Percentiles rank a stretch among this genome's conserved stretches.
These are phyloP conservation scores for Nemotelus pantherinus DNA, from an alignment of 2,888 invertebrate species.

Conservation along the genomic window DNA sequence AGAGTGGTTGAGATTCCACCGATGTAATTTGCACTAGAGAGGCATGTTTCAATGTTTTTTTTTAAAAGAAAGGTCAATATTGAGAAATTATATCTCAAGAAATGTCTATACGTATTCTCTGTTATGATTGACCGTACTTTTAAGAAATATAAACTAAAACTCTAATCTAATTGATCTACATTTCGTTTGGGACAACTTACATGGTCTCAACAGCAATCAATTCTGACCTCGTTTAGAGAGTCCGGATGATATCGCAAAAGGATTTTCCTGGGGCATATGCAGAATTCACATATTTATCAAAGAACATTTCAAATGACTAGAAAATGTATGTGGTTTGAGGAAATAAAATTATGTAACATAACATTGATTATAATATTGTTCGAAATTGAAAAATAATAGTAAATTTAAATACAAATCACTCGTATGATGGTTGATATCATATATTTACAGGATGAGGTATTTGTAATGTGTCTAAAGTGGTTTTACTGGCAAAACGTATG, in stretches of 20 bases:
- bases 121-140: too few relatives aligned
- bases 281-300: constrained; percentile 18
- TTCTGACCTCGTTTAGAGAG: constrained; percentile 2
- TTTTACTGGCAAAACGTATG: not conserved
- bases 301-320: constrained; percentile 7
- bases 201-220: constrained; percentile 31
- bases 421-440: constrained; percentile 11
- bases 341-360: constrained; percentile 4
- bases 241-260: constrained; percentile 30
- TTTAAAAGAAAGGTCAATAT: too few relatives aligned
- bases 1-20: too few relatives aligned
- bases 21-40: too few relatives aligned
- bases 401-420: not conserved
- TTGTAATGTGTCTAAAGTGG: constrained; percentile 21
- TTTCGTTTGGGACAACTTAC: constrained; percentile 27
- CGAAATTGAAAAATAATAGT: not conserved
- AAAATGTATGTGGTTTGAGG: not conserved
- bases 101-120: too few relatives aligned
- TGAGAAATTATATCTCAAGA: too few relatives aligned
- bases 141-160: too few relatives aligned
- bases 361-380: not conserved
- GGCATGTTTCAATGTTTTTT: too few relatives aligned
- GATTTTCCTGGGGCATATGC: constrained; percentile 21
- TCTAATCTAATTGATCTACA: too few relatives aligned
- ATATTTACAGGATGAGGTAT: constrained; percentile 41